Conservation (phyloP, 1,140 invertebrate genomes). For the Aplysia californica region DNA sequence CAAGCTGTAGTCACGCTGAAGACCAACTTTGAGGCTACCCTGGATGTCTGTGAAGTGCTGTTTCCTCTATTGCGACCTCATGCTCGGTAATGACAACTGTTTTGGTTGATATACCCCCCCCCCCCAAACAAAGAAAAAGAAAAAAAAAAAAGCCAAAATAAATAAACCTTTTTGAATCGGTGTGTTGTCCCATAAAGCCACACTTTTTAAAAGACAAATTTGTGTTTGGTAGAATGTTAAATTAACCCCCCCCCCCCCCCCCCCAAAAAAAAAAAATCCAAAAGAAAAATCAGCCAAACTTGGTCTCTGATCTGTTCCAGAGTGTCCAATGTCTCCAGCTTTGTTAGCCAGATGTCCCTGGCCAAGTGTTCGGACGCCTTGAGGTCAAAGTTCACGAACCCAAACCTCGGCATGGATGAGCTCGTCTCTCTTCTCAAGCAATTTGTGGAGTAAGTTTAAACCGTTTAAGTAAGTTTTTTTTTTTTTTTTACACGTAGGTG, state of each 20-base stretch:
- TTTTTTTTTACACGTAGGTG: too few relatives aligned
- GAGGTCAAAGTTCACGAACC: conserved; percentile 51
- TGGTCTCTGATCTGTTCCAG: conserved; percentile 60
- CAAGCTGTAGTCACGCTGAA: conserved; percentile 79
- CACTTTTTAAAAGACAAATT: neutral
- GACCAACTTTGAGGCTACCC: conserved; percentile 78
- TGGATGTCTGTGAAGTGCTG: conserved; percentile 75
- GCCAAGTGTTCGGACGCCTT: conserved; percentile 70
- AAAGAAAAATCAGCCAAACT: too few relatives aligned
- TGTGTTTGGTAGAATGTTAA: neutral
- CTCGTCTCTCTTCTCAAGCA: conserved; percentile 74
- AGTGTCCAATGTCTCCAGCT: conserved; percentile 82
- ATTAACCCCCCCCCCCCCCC: too few relatives aligned
- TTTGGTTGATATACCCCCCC: neutral
- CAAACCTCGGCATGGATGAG: conserved; percentile 71
- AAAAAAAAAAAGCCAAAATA: too few relatives aligned
- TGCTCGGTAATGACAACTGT: conserved; percentile 66
- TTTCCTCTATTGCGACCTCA: conserved; percentile 78
- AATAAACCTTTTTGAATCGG: too few relatives aligned
- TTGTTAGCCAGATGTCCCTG: conserved; percentile 47
- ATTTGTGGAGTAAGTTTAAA: conserved; percentile 76
- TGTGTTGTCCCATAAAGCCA: too few relatives aligned
- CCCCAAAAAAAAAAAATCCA: too few relatives aligned
- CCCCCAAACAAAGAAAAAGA: neutral
- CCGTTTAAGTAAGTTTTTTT: too few relatives aligned